Conservation (phyloP, 23 tunicate species). For the Halocynthia roretzi region DNA sequence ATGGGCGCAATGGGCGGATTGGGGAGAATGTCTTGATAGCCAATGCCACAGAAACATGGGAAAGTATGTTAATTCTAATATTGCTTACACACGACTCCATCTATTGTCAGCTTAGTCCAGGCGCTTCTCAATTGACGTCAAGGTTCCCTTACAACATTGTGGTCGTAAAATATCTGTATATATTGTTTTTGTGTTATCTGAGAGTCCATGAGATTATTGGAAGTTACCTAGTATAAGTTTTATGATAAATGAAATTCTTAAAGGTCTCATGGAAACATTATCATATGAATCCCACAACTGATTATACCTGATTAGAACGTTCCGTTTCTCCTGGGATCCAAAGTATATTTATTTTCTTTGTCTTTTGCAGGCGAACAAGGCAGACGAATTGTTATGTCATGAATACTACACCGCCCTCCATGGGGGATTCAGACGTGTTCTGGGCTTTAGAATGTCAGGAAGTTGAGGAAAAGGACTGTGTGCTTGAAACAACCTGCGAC, state of each 20-base stretch:
- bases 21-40: background rate
- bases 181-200: background rate
- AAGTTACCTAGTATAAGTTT: background rate
- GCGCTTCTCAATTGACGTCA: too few relatives aligned
- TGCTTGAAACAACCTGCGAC: background rate
- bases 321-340: too few relatives aligned
- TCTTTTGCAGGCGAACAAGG: slow-evolving; percentile 1
- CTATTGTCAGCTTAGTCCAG: too few relatives aligned
- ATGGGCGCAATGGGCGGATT: slow-evolving; percentile 3
- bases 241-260: background rate
- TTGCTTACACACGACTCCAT: too few relatives aligned
- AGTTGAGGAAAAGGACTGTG: background rate
- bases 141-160: too few relatives aligned
- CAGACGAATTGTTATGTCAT: background rate
- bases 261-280: background rate
- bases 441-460: background rate
- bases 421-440: background rate
- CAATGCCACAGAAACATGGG: background rate
- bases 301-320: too few relatives aligned
- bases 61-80: background rate
- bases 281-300: too few relatives aligned
- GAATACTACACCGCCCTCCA: background rate
- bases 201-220: background rate
- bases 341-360: too few relatives aligned
- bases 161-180: background rate